Base-by-base conservation (phyloP, 2,113 vertebrate species). In the Pseudorhombus dupliciocellatus region DNA sequence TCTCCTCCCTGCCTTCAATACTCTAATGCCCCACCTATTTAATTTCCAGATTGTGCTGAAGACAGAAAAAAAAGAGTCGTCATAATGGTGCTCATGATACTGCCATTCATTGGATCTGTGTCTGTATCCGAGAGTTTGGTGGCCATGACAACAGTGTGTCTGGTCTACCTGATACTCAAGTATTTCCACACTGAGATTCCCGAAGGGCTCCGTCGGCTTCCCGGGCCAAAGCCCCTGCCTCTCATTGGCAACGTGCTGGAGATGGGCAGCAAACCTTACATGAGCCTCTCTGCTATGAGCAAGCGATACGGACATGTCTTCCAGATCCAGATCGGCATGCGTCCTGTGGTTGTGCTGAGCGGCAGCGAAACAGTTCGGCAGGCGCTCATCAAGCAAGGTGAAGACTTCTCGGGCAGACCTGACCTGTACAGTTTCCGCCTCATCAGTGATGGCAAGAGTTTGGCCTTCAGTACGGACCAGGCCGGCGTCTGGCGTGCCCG, bases 321-420 rank as follows among this genome's bases (percentile, higher is more conserved):
- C 84, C 91, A 96, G 92, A 87, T 99, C 58, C 93, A 89, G 70
- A 95, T 99, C 0, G 97, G 97, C 73, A 91, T 68, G 51, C 94
- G 94, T 0, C 95, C 96, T 0, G 95, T 99, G 20, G 81, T 98
- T n/a, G 95, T 99, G 73, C 89, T 99, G 62, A 95, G 94, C 0
- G 93, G 96, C 48, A 79, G 67, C 25, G 93, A 96, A 11, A 95
- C 92, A 18, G 75, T 97, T 48, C 85, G 63, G 4, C 96, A 96
- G 78, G 97, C 97, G 1, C 92, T 98, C 54, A 84, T 96, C 81
- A 93, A 88, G 69, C 95, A 98, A 79, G 96, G 92, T 0, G 95
- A 98, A 0, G 96, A 95, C 1, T 99, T 99, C 73, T 79, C 95
- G 1, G 95, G 96, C 0, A 93, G 97, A 0, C 97, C 97, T 0